Evolutionary conservation across 2,888 invertebrate genomes (phyloP).

Genomic region (Uropetala carovei): DNA sequence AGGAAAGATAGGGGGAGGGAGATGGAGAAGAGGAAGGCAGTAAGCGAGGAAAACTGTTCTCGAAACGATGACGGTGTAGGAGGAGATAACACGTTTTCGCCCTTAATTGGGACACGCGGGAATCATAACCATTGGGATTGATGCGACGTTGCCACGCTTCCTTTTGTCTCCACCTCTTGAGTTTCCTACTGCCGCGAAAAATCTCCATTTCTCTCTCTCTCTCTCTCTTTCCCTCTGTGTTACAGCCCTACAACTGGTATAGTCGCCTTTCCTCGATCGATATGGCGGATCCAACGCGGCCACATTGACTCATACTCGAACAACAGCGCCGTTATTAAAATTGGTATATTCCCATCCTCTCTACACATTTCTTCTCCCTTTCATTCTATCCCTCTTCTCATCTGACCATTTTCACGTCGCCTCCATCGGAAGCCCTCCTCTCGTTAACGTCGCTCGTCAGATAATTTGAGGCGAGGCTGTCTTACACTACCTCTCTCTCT

Average conservation of each 20-base stretch:
- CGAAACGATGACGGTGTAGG: background rate
- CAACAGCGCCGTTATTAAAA: no score
- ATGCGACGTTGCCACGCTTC: background rate
- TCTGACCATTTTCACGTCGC: background rate
- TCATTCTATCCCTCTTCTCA: no score
- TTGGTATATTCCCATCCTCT: no score
- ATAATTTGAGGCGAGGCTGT: slow-evolving; percentile 30
- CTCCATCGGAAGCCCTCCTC: slow-evolving; percentile 4
- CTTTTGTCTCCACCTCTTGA: background rate
- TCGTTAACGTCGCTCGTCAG: slow-evolving; percentile 37
- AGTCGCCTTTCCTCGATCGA: no score
- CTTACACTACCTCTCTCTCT: slow-evolving; percentile 21
- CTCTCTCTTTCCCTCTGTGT: background rate
- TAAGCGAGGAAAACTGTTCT: background rate
- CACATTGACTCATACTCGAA: no score
- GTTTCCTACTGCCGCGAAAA: background rate
- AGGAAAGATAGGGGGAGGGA: background rate
- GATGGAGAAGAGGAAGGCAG: background rate
- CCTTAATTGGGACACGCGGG: slow-evolving; percentile 42
- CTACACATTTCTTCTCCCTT: no score
- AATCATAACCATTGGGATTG: slow-evolving; percentile 31
- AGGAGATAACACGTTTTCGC: background rate
- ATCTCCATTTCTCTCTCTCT: slow-evolving; percentile 12
- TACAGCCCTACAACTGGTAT: no score
- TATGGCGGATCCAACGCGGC: no score